Base-by-base conservation (phyloP, 1,140 invertebrate genomes). In the Zaprionus ornatus region DNA sequence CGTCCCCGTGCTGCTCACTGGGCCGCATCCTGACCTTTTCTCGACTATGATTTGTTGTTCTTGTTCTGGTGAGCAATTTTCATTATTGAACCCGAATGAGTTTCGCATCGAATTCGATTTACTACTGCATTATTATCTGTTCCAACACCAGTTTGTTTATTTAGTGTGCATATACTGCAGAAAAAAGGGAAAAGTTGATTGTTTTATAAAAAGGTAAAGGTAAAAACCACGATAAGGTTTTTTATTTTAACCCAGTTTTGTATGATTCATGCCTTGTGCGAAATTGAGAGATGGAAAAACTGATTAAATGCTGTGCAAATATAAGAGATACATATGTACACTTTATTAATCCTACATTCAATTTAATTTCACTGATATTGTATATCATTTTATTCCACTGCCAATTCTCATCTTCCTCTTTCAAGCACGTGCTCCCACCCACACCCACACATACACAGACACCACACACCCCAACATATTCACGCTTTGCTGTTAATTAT, bases 1-100 rank as follows among this genome's bases (percentile, higher is more conserved):
- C 40, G 55, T 23, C 79, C 63, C 60, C 62, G 35, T 66, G 75
- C 45, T 69, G 25, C 19, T 25, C 63, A 56, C 70, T 66, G 62
- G 50, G 25, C 68, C 61, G 62, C 61, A 59, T 13, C 48, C 40
- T 66, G 63, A 74, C 69, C 69, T 67, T 72, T 73, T 73, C 62
- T 32, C 25, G 10, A 57, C 66, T 63, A 62, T 77, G 63, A 73
- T 74, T 73, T 73, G 45, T 62, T n/a, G 55, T 61, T 35, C 5
- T 45, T 17, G 6, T 9, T 17, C 29, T 10, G 29, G 9, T 32
- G 3, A 32, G 19, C 12, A 42, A 65, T 67, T 69, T 74, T 68
- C 54, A 73, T 50, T 55, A 52, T 23, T 37, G 52, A 40, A 52
- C 68, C 40, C 40, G n/a, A 45, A 45, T 48, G 21, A 50, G 12